Conservation (phyloP, 2,113 vertebrate species). For the cat (Felis catus) region F.catus_Fca126_mat1.0 CM031419.1:176450001-176450500, state of each 20-base stretch:
- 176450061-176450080: not conserved
- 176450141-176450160: not conserved
- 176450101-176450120: not conserved
- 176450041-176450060: not conserved
- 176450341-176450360: not conserved
- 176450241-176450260: not conserved
- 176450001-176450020: not conserved
- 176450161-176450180: not conserved
- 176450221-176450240: not conserved
- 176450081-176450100: not conserved
- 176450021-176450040: not conserved
- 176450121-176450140: not conserved
- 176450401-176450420: not conserved
- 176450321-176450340: not conserved
- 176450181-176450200: not conserved
- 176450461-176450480: not conserved
- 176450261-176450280: not conserved
- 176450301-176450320: not conserved
- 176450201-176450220: conserved; percentile 15
- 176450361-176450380: not conserved
- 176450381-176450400: not conserved
- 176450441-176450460: not conserved
- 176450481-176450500: not conserved
- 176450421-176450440: not conserved
- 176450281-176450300: not conserved